A percentile compares a stretch with the other conserved stretches of the same genome.
Evolutionary conservation across 2,888 invertebrate genomes (phyloP).

Genomic region (Alviniconcha strummeri): DNA sequence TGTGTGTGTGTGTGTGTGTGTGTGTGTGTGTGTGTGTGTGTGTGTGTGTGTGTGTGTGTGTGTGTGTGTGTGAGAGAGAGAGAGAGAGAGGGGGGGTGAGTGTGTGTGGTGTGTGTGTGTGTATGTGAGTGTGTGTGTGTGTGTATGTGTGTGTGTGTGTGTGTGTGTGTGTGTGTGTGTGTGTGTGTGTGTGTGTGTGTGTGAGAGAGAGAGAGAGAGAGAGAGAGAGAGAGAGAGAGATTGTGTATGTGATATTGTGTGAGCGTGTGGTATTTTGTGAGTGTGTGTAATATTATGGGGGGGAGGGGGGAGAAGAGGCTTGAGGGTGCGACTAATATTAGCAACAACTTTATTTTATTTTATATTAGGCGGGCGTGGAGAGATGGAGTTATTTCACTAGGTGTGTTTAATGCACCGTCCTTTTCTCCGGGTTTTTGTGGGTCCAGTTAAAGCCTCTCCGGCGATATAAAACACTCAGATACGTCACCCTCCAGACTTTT

Average conservation of each 20-base stretch:
- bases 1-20: not conserved
- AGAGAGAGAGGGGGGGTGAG: not conserved
- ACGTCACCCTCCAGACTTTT: too few species aligned
- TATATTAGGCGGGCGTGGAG: too few species aligned
- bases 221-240: not conserved
- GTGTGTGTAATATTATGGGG: too few species aligned
- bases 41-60: slow-evolving; percentile 1
- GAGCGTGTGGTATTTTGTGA: too few species aligned
- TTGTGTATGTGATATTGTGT: not conserved
- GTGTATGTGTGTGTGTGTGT: not conserved
- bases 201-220: not conserved
- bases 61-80: not conserved
- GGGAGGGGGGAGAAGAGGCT: too few species aligned
- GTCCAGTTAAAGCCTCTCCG: too few species aligned
- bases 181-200: not conserved
- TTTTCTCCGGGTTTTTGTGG: too few species aligned
- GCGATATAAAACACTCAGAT: too few species aligned
- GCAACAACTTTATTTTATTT: too few species aligned
- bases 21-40: slow-evolving; percentile 1
- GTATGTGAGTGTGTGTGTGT: not conserved
- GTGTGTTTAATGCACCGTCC: too few species aligned
- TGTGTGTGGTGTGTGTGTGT: not conserved
- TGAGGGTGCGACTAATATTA: too few species aligned
- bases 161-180: not conserved
- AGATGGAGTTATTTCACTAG: too few species aligned